phyloP scores from a whole-genome alignment of 2,888 invertebrate species.

The Agrotis segetum region DNA sequence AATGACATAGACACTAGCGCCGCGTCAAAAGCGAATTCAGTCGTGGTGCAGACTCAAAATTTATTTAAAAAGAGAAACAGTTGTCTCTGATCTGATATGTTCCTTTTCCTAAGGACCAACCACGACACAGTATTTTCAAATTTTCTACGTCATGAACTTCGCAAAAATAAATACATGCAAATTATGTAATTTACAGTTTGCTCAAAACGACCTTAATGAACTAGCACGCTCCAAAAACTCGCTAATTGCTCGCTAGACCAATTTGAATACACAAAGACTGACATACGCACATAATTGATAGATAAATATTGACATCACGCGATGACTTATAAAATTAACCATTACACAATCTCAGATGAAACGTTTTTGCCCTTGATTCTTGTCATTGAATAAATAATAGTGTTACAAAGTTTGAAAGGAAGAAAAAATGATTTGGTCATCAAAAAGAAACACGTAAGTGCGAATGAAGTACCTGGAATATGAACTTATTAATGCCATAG shows the following conservation, averaged over 20 bases:
- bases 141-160: not conserved
- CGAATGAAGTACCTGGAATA: too few species aligned
- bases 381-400: constrained; percentile 13
- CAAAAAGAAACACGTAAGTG: too few species aligned
- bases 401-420: constrained; percentile 15
- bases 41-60: too few species aligned
- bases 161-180: not conserved
- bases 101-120: too few species aligned
- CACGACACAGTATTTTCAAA: too few species aligned
- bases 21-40: too few species aligned
- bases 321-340: constrained; percentile 38
- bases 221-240: constrained; percentile 25
- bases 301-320: constrained; percentile 53
- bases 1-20: too few species aligned
- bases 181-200: not conserved
- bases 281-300: constrained; percentile 24
- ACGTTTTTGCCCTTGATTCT: constrained; percentile 28
- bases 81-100: too few species aligned
- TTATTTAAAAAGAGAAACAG: too few species aligned
- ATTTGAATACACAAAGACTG: constrained; percentile 24
- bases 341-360: constrained; percentile 42
- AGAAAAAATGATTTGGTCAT: constrained; percentile 23
- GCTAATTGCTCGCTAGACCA: constrained; percentile 24
- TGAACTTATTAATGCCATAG: too few species aligned
- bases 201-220: constrained; percentile 15